Evolutionary conservation across 2,888 invertebrate genomes (phyloP).

Genomic region (Frankliniella fusca): DNA sequence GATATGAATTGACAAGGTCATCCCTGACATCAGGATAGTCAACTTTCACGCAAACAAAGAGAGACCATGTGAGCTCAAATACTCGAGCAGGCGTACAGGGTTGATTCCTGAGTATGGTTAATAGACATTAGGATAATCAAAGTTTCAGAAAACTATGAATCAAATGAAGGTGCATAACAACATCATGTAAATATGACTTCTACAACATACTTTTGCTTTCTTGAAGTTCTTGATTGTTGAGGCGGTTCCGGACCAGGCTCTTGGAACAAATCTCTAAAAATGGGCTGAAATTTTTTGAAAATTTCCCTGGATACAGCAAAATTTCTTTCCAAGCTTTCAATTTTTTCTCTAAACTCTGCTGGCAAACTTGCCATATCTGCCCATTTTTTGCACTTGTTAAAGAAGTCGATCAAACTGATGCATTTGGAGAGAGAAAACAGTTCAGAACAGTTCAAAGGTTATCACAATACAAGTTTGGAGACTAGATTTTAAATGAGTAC

Average conservation of each 20-base stretch:
- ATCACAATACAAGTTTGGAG: neutral
- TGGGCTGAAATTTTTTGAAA: slow-evolving; percentile 84
- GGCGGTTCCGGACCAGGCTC: slow-evolving; percentile 59
- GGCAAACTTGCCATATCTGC: slow-evolving; percentile 88
- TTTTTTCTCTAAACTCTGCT: slow-evolving; percentile 73
- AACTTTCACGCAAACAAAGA: slow-evolving; percentile 85
- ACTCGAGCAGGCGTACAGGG: slow-evolving; percentile 78
- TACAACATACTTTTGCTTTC: slow-evolving; percentile 55
- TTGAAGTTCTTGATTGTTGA: slow-evolving; percentile 54
- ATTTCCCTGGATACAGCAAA: slow-evolving; percentile 92
- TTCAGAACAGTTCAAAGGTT: neutral
- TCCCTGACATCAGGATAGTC: slow-evolving; percentile 81
- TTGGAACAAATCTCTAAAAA: slow-evolving; percentile 81
- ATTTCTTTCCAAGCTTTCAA: slow-evolving; percentile 79
- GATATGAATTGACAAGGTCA: slow-evolving; percentile 91
- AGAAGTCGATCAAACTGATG: slow-evolving; percentile 85
- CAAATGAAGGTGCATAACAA: slow-evolving; percentile 9
- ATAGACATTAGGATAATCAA: neutral
- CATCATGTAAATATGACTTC: neutral
- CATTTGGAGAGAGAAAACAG: slow-evolving; percentile 35
- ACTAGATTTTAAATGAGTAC: slow-evolving; percentile 47
- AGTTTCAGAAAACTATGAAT: slow-evolving; percentile 27
- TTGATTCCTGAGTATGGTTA: slow-evolving; percentile 54
- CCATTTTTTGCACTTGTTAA: slow-evolving; percentile 92
- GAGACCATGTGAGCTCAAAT: slow-evolving; percentile 90